Evolutionary conservation across 2,888 invertebrate genomes (phyloP).

Genomic region (Ischnura elegans): DNA sequence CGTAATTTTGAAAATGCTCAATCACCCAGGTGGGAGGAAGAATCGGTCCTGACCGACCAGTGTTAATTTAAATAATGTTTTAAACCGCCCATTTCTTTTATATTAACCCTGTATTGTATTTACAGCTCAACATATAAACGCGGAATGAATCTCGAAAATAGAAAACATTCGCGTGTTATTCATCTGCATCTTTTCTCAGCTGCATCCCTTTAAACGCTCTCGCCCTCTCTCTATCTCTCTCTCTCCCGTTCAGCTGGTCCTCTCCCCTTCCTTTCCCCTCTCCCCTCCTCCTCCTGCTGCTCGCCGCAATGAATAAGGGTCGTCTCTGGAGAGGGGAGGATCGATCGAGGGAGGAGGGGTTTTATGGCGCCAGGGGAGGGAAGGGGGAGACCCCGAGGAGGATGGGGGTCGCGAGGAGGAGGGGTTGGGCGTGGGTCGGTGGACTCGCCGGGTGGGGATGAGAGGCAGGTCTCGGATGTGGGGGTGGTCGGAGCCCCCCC

Average conservation of each 20-base stretch:
- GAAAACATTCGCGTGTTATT: too few relatives aligned
- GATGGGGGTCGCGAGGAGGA: neutral
- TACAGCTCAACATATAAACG: too few relatives aligned
- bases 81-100: too few relatives aligned
- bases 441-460: slow-evolving; percentile 13
- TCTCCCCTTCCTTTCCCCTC: neutral
- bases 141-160: too few relatives aligned
- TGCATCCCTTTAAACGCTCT: slow-evolving; percentile 45
- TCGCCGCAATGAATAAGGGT: slow-evolving; percentile 29
- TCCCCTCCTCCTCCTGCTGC: slow-evolving; percentile 68
- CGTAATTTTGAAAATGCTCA: too few relatives aligned
- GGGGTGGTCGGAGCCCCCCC: slow-evolving; percentile 45
- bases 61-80: too few relatives aligned
- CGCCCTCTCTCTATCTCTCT: slow-evolving; percentile 49
- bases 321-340: slow-evolving; percentile 24
- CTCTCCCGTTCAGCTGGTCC: neutral
- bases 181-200: too few relatives aligned
- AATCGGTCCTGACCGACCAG: too few relatives aligned
- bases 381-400: neutral
- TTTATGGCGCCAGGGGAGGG: neutral
- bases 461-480: neutral
- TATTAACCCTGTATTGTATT: too few relatives aligned
- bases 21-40: too few relatives aligned
- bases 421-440: slow-evolving; percentile 1
- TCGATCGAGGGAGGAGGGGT: neutral